Evolutionary conservation across 2,888 invertebrate species (phyloP).

Genomic region (Blastobasis lacticolella): DNA sequence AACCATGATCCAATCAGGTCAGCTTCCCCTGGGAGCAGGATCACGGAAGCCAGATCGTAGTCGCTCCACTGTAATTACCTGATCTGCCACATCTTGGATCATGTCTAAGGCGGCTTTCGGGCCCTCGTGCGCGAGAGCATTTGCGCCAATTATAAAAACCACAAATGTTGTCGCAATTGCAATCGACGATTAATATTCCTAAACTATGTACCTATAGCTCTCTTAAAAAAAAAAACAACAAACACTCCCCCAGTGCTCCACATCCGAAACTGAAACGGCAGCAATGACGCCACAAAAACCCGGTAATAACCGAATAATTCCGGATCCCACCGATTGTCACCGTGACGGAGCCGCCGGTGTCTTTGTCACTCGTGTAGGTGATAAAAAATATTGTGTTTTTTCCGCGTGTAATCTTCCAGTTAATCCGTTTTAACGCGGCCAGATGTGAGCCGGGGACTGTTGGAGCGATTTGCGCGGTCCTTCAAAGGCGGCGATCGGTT

Average conservation of each 20-base stretch:
- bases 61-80: too few relatives aligned
- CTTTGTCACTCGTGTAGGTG: constrained; percentile 40
- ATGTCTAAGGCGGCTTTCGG: too few relatives aligned
- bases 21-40: too few relatives aligned
- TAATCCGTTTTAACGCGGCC: constrained; percentile 72
- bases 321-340: constrained; percentile 64
- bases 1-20: too few relatives aligned
- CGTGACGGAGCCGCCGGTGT: constrained; percentile 60
- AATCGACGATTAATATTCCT: too few relatives aligned
- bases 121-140: too few relatives aligned
- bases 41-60: too few relatives aligned
- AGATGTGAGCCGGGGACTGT: constrained; percentile 52
- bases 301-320: constrained; percentile 56
- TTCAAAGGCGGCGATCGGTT: constrained; percentile 27
- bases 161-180: too few relatives aligned
- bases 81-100: too few relatives aligned
- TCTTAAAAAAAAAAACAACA: not conserved
- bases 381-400: constrained; percentile 28
- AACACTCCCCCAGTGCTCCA: constrained; percentile 25
- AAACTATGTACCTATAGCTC: not conserved
- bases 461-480: constrained; percentile 31
- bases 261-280: constrained; percentile 33
- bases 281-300: constrained; percentile 28
- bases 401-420: constrained; percentile 60
- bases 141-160: too few relatives aligned